Evolutionary conservation across 1,140 invertebrate species (phyloP), one percentile per base, ranked within the genome.

Genomic region (Artemia franciscana): DNA sequence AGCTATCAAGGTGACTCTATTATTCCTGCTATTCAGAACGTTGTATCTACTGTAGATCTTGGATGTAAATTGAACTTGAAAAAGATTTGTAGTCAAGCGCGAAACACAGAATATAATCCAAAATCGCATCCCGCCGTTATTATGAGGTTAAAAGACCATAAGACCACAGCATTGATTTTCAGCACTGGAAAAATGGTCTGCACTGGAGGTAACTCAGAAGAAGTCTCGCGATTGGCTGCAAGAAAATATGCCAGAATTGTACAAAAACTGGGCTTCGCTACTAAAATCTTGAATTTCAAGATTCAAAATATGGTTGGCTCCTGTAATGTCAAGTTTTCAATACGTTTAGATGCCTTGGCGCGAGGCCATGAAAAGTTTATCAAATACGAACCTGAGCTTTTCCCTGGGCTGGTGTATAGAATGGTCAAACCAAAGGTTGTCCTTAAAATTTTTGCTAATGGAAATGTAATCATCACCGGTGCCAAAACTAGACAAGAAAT

Each of bases 101-200:
- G 77, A 68, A 80, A 79, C 72, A 76, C 78, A 26, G 78, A 80
- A 66, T 79, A 80, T 65, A 79, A 79, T 68, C 78, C 78, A 23
- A 79, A 79, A 65, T 75, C 77, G 66, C 79, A 80, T 72, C 78
- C 78, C 65, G 78, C 78, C 24, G 76, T 80, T 5, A 79, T 79
- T 27, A 80, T 79, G 78, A 69, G 78, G 64, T 78, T 79, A 58
- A 67, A 78, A 62, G 73, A 78, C 21, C 78, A 78, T 0, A 67
- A 78, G 61, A 79, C 78, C 25, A 80, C 78, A 28, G 78, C 78
- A 23, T 68, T 79, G n/a, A 79, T 79, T 21, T 79, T 79, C 66
- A 75, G 75, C 57, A 78, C 77, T 51, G 78, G 78, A 3, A 79
- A 79, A 69, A 80, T 79, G 77, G 78, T 80, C 28, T 79, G 78